phyloP scores from a whole-genome alignment of 2,797 vertebrate species.

The Falco biarmicus region DNA sequence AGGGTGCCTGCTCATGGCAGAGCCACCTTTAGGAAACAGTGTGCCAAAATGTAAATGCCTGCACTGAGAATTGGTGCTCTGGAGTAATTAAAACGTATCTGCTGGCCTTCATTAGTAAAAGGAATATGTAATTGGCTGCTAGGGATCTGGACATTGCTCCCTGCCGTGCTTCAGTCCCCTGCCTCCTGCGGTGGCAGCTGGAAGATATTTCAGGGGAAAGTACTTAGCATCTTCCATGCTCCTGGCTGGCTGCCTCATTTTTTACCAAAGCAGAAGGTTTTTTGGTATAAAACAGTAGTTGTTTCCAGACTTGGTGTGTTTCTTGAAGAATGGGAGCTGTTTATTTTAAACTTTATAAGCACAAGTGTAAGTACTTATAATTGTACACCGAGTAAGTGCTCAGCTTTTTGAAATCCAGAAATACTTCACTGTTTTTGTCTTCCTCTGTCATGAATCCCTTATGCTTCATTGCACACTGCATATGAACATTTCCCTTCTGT shows the following conservation, averaged over 20 bases:
- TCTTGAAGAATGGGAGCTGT: not conserved
- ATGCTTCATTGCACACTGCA: not conserved
- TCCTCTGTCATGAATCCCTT: not conserved
- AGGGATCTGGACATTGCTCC: not conserved
- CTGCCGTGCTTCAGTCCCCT: not conserved
- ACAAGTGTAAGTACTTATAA: not conserved
- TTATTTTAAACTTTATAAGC: not conserved
- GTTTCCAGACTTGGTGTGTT: not conserved
- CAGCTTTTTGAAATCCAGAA: not conserved
- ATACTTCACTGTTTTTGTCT: not conserved
- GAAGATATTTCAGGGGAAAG: not conserved
- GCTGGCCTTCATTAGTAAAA: not conserved
- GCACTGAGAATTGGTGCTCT: not conserved
- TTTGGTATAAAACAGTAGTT: not conserved
- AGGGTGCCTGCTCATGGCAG: not conserved
- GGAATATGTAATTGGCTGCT: not conserved
- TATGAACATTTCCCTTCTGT: slow-evolving; percentile 13
- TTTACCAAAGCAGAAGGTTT: not conserved
- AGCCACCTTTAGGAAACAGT: accelerated
- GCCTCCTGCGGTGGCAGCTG: not conserved
- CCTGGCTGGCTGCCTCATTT: not conserved
- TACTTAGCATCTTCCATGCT: not conserved
- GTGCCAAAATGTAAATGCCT: not conserved
- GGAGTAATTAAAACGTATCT: not conserved
- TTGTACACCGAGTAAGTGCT: not conserved